A percentile compares a stretch with the other conserved stretches of the same genome.
Conservation (phyloP, 2,888 invertebrate genomes). For the Prosapia bicincta region DNA sequence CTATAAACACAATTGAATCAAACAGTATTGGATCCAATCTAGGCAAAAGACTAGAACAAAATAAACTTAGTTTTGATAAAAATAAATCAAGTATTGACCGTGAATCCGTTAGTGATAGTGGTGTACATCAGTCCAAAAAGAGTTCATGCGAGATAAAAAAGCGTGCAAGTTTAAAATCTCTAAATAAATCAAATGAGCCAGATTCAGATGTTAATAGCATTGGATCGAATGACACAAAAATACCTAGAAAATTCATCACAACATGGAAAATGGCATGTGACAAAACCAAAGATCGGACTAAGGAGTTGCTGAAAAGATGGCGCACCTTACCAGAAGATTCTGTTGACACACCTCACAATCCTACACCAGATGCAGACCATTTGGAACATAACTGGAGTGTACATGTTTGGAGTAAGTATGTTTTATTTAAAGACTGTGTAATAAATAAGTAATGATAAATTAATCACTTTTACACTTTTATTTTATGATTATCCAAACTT, state of each 20-base stretch:
- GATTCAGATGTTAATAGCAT: neutral
- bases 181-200: neutral
- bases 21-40: neutral
- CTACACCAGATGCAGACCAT: slow-evolving; percentile 39
- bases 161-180: neutral
- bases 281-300: slow-evolving; percentile 69
- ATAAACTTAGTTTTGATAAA: neutral
- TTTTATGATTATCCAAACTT: no score
- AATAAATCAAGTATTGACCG: slow-evolving; percentile 11
- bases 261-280: slow-evolving; percentile 75
- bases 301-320: slow-evolving; percentile 68
- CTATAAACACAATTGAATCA: neutral
- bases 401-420: slow-evolving; percentile 69
- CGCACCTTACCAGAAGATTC: slow-evolving; percentile 60
- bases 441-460: no score
- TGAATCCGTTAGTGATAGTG: slow-evolving; percentile 21
- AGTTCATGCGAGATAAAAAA: neutral
- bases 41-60: neutral
- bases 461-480: no score
- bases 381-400: slow-evolving; percentile 67
- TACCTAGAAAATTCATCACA: slow-evolving; percentile 66
- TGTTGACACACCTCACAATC: slow-evolving; percentile 42
- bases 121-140: slow-evolving; percentile 11
- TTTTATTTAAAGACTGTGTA: no score
- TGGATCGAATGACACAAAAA: slow-evolving; percentile 46